These are phyloP conservation scores for Dryomyza anilis DNA, from an alignment of 2,888 invertebrate species.

Conservation along the genomic window DNA sequence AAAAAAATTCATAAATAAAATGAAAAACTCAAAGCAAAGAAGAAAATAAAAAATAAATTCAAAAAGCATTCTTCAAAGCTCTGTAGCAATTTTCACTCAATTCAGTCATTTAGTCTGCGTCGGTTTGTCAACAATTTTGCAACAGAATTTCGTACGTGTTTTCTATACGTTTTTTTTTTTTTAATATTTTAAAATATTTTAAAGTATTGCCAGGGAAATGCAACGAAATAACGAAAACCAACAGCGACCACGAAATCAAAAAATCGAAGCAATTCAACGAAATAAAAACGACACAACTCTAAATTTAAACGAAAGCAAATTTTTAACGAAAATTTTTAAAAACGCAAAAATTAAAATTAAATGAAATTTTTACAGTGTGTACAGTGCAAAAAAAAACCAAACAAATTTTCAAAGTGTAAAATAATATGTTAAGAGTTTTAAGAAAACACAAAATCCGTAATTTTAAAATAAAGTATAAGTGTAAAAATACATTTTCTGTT, in stretches of 20 bases:
- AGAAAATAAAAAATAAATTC: too few species aligned
- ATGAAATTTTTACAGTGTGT: too few species aligned
- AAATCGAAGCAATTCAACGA: too few species aligned
- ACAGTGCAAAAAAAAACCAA: background rate
- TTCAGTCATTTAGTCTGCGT: conserved; percentile 1
- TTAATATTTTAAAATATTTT: background rate
- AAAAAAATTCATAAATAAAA: too few species aligned
- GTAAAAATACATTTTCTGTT: background rate
- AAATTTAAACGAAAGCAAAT: conserved; percentile 10
- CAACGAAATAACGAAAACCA: conserved; percentile 5
- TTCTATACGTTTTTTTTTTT: background rate
- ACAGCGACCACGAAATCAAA: background rate
- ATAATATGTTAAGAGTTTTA: conserved; percentile 3
- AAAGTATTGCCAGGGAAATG: conserved; percentile 1
- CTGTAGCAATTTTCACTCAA: background rate
- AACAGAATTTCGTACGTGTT: background rate
- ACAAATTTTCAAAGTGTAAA: background rate
- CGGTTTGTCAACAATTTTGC: conserved; percentile 15
- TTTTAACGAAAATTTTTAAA: background rate
- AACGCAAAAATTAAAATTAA: too few species aligned
- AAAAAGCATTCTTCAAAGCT: background rate
- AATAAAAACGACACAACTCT: background rate
- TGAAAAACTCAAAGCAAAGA: too few species aligned
- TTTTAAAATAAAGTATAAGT: conserved; percentile 19
- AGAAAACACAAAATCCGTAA: background rate